A percentile compares a stretch with the other conserved stretches of the same genome.
Conservation (phyloP, 2,888 invertebrate species). For the Drosophila fulvimacula region DNA sequence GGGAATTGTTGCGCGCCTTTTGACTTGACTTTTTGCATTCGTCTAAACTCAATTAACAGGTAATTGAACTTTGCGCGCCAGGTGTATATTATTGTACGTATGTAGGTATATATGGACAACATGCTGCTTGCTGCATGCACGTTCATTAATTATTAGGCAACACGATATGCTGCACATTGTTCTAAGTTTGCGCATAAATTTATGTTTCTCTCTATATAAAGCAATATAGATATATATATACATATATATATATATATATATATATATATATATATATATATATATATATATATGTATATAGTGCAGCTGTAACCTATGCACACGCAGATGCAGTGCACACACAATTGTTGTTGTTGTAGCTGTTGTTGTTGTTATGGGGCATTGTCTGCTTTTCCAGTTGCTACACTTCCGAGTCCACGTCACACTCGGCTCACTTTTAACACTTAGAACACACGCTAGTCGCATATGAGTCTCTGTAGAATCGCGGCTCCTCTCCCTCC, state of each 20-base stretch:
- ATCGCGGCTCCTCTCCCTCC: not conserved
- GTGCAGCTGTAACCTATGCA: constrained; percentile 58
- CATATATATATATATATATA: constrained; percentile 10
- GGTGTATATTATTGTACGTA: too few relatives aligned
- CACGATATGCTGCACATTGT: constrained; percentile 74
- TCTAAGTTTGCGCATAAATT: constrained; percentile 80
- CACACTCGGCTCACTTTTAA: constrained; percentile 78
- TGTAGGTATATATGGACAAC: not conserved
- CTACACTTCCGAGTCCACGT: constrained; percentile 77
- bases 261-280: not conserved
- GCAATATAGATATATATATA: not conserved
- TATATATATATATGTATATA: constrained; percentile 11
- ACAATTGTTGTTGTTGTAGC: constrained; percentile 13
- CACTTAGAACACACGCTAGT: constrained; percentile 72
- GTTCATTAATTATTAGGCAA: constrained; percentile 78
- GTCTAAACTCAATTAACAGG: constrained; percentile 80
- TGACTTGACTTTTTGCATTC: constrained; percentile 72
- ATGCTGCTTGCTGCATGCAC: constrained; percentile 31
- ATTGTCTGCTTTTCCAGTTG: constrained; percentile 59
- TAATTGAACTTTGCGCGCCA: constrained; percentile 69
- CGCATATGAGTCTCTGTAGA: constrained; percentile 3
- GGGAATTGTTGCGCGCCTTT: constrained; percentile 38
- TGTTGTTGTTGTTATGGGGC: constrained; percentile 32
- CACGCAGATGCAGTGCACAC: constrained; percentile 70
- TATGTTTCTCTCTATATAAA: constrained; percentile 45